Base-by-base conservation (phyloP, 2,888 invertebrate species). In the Pollenia griseotomentosa region DNA sequence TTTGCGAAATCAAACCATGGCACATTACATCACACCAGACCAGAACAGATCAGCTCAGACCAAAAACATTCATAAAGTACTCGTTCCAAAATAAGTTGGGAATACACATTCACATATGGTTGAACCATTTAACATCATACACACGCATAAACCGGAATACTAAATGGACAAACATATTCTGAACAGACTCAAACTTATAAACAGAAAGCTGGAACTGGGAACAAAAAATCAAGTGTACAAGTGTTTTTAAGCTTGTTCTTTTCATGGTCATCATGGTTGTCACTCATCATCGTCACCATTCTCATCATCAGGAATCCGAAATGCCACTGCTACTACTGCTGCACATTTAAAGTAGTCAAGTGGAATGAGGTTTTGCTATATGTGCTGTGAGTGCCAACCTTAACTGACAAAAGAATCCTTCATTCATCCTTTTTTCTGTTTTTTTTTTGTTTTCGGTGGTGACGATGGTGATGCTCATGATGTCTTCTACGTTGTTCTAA, bases 241-340 rank as follows among this genome's bases (percentile, higher is more conserved):
- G 84, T 84, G 84, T 84, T 84, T 79, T 84, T 79, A 86, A 86
- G 88, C 86, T 87, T 88, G 88, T 89, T 86, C 90, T 89, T 90
- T 89, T 88, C 89, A 90, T 89, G 90, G 88, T 90, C 90, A 89
- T 90, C 90, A 89, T 89, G 89, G 70, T 75, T 88, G 89, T 88
- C 88, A 89, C 85, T 88, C 88, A 88, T 84, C 84, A 81, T 86
- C 71, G 75, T 74, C 81, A 51, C 33, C 42, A 73, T 70, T 4
- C 53, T 44, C 57, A 70, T 82, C 68, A 44, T 51, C 68, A 63
- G 44, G 63, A 57, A 42, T 61, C 53, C 44, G 9, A 42, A 42
- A 65, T 8, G 53, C 48, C 40, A n/a, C 46, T 48, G 57, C n/a
- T 65, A 16, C 55, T 74, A 12, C 66, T 74, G 53, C 61, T 63